Conservation (phyloP, 2,797 vertebrate species). For the Perodicticus potto region DNA sequence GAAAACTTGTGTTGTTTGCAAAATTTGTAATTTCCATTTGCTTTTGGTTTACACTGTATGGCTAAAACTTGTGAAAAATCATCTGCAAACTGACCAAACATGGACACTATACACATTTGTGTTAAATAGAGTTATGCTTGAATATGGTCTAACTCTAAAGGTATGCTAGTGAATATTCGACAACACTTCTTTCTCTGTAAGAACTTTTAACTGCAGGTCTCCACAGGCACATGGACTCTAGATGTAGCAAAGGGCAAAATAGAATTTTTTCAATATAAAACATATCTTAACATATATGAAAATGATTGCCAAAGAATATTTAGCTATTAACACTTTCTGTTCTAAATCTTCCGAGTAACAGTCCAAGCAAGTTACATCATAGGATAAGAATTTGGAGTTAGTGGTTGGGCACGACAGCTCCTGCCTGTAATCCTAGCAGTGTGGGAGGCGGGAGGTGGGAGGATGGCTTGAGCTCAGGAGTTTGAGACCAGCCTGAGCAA, state of each 20-base stretch:
- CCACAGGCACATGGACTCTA: neutral
- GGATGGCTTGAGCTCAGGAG: no score
- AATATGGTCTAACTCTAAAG: neutral
- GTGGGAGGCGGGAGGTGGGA: no score
- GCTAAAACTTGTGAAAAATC: slow-evolving; percentile 52
- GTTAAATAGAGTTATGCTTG: slow-evolving; percentile 12
- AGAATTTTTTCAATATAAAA: slow-evolving; percentile 35
- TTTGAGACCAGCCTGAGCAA: no score
- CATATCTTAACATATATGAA: neutral
- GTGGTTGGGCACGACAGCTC: neutral
- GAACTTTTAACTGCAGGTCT: neutral
- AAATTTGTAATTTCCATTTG: slow-evolving; percentile 42
- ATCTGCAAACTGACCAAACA: slow-evolving; percentile 3
- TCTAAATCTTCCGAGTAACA: neutral
- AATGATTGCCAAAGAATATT: neutral
- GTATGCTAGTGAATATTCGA: slow-evolving; percentile 18
- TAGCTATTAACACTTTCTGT: neutral
- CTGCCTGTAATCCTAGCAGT: no score
- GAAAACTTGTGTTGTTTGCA: slow-evolving; percentile 4
- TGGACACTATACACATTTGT: neutral
- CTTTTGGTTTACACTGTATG: neutral
- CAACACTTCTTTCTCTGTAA: neutral
- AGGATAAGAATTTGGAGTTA: slow-evolving; percentile 30
- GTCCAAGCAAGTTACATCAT: neutral
- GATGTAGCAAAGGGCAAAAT: neutral